These are phyloP conservation scores for Macrobrachium nipponense DNA, from an alignment of 1,140 invertebrate species.

Conservation along the genomic window DNA sequence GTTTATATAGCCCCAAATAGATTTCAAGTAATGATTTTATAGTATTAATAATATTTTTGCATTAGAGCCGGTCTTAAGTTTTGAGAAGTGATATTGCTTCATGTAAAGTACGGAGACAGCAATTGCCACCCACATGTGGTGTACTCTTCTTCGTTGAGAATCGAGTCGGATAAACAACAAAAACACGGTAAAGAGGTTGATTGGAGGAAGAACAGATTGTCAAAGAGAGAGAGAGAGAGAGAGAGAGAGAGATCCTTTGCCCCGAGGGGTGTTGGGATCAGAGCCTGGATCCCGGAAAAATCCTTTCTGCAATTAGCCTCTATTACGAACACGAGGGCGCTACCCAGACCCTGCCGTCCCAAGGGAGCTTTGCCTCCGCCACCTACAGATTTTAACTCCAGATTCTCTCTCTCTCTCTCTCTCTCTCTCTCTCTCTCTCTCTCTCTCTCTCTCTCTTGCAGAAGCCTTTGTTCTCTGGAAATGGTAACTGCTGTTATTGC, in stretches of 20 bases:
- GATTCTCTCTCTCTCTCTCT: background rate
- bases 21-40: no score
- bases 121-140: no score
- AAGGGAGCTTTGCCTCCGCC: slow-evolving; percentile 15
- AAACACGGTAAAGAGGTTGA: no score
- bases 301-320: slow-evolving; percentile 61
- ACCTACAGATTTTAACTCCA: slow-evolving; percentile 56
- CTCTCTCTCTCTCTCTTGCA: background rate
- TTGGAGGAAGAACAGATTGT: slow-evolving; percentile 2
- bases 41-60: no score
- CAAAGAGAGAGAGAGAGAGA: background rate
- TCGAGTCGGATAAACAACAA: no score
- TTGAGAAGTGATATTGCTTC: no score
- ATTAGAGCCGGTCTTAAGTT: no score
- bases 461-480: background rate
- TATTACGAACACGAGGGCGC: slow-evolving; percentile 43
- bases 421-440: background rate
- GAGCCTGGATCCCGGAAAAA: slow-evolving; percentile 58
- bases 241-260: slow-evolving; percentile 22
- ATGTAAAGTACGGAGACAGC: no score
- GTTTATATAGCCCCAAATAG: no score
- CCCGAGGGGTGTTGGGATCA: slow-evolving; percentile 52
- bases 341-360: slow-evolving; percentile 5
- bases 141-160: no score
- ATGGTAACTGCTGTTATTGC: no score